Evolutionary conservation across 2,888 invertebrate species (phyloP), one percentile per base, ranked within the genome.

Genomic region (Latrodectus elegans): DNA sequence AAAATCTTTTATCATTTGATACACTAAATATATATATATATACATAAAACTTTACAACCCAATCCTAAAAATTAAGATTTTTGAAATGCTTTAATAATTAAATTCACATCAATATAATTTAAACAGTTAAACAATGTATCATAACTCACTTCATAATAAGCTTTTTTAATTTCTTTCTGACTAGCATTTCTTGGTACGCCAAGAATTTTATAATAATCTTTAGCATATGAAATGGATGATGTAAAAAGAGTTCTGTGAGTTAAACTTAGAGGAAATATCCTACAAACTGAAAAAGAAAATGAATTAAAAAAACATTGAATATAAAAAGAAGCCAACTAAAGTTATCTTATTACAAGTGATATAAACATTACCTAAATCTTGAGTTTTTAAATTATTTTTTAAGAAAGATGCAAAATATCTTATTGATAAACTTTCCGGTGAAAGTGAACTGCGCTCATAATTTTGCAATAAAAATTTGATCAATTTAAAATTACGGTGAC

Each of bases 81-180:
- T 38, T 38, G 38, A 4, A 71, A 38, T 14, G 12, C 38, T 70
- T 14, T 71, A 71, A 0, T 51, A 51, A 17, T 8, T 64, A 75
- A 15, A 38, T 64, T 8, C 17, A 15, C 12, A n/a, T 55, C 15
- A 78, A 78, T 17, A 78, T 15, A 12, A 12, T 14, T 51, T 10
- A 51, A 51, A 51, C 11, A 76, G 10, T 8, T 15, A 1, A n/a
- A 60, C 38, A 49, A 78, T 10, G n/a, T 15, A 17, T 60, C 70
- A 49, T 65, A 64, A 64, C 82, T 70, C 55, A 89, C 85, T 60
- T 89, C 84, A 75, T 98, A 99, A 92, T 99, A 99, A 0, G 99
- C 96, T 92, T 98, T 98, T 92, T 99, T 99, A 75, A 99, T 96
- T 89, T 99, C 98, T 92, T 98, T 97, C 49, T 93, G 92, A 26